Evolutionary conservation across 2,888 invertebrate genomes (phyloP).

Genomic region (Harmothoe impar): DNA sequence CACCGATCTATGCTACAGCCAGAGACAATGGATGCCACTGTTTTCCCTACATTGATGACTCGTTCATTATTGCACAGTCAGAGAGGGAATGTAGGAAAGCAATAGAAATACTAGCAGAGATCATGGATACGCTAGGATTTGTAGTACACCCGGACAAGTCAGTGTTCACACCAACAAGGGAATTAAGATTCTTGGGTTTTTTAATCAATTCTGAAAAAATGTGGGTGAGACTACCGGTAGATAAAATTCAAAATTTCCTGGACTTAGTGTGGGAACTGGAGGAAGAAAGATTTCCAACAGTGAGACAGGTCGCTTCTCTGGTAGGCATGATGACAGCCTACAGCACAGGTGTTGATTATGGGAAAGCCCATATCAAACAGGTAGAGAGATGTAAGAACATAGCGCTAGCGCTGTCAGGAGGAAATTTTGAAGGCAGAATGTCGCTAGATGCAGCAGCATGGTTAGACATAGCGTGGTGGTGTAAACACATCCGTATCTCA

Average conservation of each 20-base stretch:
- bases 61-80: neutral
- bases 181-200: neutral
- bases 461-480: neutral
- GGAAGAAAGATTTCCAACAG: neutral
- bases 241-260: neutral
- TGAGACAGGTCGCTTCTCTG: neutral
- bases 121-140: neutral
- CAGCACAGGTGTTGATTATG: too few species aligned
- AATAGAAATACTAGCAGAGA: neutral
- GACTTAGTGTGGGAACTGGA: neutral
- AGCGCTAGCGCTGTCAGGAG: too few species aligned
- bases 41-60: neutral
- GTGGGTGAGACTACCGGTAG: neutral
- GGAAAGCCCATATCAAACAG: too few species aligned
- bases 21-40: neutral
- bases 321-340: too few species aligned
- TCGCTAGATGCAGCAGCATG: neutral
- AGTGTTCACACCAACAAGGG: neutral
- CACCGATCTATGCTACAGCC: neutral
- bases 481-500: neutral
- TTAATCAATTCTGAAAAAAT: neutral
- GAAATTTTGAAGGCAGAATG: neutral
- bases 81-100: neutral
- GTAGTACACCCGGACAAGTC: slow-evolving; percentile 15
- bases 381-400: too few species aligned